Conservation (phyloP, 2,797 vertebrate species). For the Sebastes hubbsi region DNA sequence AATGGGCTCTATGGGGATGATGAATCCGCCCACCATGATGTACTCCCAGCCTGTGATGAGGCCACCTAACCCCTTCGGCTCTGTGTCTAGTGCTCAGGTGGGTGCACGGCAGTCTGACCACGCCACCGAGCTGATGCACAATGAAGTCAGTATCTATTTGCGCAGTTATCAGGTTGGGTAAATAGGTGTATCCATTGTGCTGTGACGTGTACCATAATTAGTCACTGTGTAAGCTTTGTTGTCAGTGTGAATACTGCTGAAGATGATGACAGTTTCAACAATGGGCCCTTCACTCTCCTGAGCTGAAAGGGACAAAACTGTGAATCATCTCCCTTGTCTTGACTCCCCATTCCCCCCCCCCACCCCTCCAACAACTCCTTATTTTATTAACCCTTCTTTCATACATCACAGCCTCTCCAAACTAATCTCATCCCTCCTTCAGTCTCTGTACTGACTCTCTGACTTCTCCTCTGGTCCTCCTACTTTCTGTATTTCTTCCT, state of each 20-base stretch:
- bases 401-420: conserved; percentile 74
- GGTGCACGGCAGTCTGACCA: conserved; percentile 31
- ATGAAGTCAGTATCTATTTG: conserved; percentile 38
- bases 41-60: conserved; percentile 97
- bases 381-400: conserved; percentile 65
- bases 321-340: conserved; percentile 63
- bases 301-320: conserved; percentile 68
- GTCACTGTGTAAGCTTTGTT: conserved; percentile 49
- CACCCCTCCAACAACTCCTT: conserved; percentile 13
- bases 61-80: conserved; percentile 97
- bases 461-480: conserved; percentile 78
- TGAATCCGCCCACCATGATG: conserved; percentile 98
- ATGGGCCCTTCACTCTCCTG: conserved; percentile 48
- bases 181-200: conserved; percentile 58
- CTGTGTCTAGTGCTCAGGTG: conserved; percentile 98
- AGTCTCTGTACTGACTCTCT: conserved; percentile 83
- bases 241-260: conserved; percentile 48
- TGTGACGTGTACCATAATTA: conserved; percentile 52
- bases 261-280: conserved; percentile 69
- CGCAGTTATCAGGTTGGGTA: conserved; percentile 50
- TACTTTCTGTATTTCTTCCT: conserved; percentile 81
- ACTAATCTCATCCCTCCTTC: conserved; percentile 82
- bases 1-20: conserved; percentile 96
- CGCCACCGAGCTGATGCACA: conserved; percentile 15
- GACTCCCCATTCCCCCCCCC: conserved; percentile 35